These are phyloP conservation scores for Ctenicera cuprea DNA, from an alignment of 2,888 invertebrate species.

Conservation along the genomic window DNA sequence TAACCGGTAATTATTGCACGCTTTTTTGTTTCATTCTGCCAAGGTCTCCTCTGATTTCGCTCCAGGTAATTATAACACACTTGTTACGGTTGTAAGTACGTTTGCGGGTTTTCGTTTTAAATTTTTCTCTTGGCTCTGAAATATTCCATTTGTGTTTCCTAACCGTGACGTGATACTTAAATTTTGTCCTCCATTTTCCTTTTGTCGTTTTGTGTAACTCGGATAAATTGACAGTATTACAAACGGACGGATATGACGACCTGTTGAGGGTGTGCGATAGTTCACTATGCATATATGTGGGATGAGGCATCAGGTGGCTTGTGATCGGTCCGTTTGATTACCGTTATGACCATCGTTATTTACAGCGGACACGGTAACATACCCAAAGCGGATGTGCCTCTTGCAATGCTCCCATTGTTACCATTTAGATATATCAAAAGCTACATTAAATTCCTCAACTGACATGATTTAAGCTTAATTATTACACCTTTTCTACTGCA, in stretches of 20 bases:
- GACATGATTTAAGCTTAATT: conserved; percentile 10
- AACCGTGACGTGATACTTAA: conserved; percentile 3
- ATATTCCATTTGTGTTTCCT: neutral
- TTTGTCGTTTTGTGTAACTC: neutral
- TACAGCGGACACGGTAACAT: conserved; percentile 50
- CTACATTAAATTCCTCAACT: conserved; percentile 23
- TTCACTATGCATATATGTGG: neutral
- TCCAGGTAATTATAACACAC: conserved; percentile 40
- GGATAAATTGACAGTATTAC: neutral
- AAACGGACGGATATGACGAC: conserved; percentile 28
- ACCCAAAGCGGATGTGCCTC: conserved; percentile 49
- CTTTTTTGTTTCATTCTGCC: conserved; percentile 39
- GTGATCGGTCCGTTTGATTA: conserved; percentile 36
- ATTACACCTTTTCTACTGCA: neutral
- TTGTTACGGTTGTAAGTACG: conserved; percentile 22
- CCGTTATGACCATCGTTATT: conserved; percentile 48
- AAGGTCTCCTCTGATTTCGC: conserved; percentile 43
- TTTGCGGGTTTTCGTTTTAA: neutral
- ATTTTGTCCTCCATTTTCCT: conserved; percentile 8
- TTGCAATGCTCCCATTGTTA: conserved; percentile 50
- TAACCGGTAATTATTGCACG: conserved; percentile 43
- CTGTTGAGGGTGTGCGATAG: conserved; percentile 30
- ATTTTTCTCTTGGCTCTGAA: neutral
- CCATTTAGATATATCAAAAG: conserved; percentile 12
- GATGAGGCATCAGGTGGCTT: conserved; percentile 34